Conservation (phyloP, 2,113 vertebrate species). For the Daubentonia madagascariensis region DNA sequence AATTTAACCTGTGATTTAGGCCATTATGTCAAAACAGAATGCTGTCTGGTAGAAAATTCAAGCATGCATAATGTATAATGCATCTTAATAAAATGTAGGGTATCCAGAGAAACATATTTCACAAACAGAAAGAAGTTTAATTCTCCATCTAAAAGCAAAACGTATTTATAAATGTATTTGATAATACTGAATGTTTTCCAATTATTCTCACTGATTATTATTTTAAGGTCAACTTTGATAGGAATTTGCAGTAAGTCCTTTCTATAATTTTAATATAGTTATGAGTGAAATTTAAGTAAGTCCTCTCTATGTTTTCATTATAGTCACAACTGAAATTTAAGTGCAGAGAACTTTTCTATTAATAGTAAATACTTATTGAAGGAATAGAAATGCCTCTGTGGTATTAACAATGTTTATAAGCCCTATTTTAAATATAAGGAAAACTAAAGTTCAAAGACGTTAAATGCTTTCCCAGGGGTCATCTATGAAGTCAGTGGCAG, state of each 20-base stretch:
- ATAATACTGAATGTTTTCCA: not conserved
- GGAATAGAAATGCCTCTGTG: not conserved
- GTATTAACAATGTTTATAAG: not conserved
- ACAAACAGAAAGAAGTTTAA: not conserved
- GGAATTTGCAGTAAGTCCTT: not conserved
- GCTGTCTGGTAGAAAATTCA: not conserved
- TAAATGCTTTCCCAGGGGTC: not conserved
- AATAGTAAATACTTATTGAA: not conserved
- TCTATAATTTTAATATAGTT: not conserved
- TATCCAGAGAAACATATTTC: not conserved
- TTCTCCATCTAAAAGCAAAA: not conserved
- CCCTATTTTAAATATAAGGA: not conserved
- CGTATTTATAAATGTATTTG: not conserved
- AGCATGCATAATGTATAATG: not conserved
- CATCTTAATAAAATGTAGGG: not conserved
- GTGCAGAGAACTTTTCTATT: not conserved
- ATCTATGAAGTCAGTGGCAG: not conserved
- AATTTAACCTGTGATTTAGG: not conserved
- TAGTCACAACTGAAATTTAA: not conserved
- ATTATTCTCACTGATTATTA: not conserved
- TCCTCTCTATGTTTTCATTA: not conserved
- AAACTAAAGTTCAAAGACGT: not conserved
- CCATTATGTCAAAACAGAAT: not conserved
- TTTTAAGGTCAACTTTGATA: not conserved
- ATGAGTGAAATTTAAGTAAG: not conserved